Evolutionary conservation across 2,797 vertebrate genomes (phyloP), one percentile per base, ranked within the genome.

Genomic region (Lophotriccus pileatus): DNA sequence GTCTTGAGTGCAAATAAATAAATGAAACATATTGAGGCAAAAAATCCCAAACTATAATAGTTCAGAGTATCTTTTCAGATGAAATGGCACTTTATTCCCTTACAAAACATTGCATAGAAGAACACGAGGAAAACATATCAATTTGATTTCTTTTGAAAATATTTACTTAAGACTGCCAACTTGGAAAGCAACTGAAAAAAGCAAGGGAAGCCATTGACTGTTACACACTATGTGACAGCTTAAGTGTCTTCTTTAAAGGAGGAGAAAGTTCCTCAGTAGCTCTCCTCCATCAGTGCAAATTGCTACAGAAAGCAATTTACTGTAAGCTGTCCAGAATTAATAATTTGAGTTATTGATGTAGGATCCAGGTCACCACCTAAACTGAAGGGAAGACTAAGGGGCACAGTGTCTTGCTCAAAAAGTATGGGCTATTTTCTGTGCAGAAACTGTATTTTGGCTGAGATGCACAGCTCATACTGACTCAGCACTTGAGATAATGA

Each of bases 401-500:
- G 37, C 39, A 50, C 10, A 49, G 8, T 36, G 58, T 59, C 43
- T 49, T 89, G 21, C 32, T 88, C 12, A 34, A 86, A 50, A 20
- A 39, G 22, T 37, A 30, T 39, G 21, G 0, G 2, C 9, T 56
- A 22, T 69, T 43, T 81, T 50, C 34, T 73, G 23, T 49, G 25
- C 34, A 66, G 55, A 90, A 93, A 27, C 43, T n/a, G 14, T 66
- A 13, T 89, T 93, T 96, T 70, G 27, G 88, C 32, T 52, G 21
- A 90, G 84, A 91, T 88, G 77, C 4, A 12, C 56, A 85, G 80
- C 55, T 93, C 52, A 49, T 84, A 91, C 62, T 93, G 69, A 92
- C 73, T 95, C 85, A 92, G 80, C 84, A 83, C 59, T 96, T 90
- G 78, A 66, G 55, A 77, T 94, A 96, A 97, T 94, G 69, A 96